Percentiles rank a stretch among this genome's conserved stretches.
Conservation (phyloP, 2,888 invertebrate species). For the Tolmerus cingulatus region DNA sequence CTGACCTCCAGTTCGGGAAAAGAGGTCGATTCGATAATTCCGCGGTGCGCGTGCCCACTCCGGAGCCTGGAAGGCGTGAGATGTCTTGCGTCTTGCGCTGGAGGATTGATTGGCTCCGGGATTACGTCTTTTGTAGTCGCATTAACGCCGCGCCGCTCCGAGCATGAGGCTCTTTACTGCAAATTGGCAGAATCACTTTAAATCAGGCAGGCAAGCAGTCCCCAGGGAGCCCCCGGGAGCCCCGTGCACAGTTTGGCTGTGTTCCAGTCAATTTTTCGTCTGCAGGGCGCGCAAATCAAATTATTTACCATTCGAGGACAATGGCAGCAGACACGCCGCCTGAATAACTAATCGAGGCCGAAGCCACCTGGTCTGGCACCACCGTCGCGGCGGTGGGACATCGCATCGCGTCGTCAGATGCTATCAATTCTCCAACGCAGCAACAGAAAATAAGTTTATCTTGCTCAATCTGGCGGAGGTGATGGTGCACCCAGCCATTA, state of each 20-base stretch:
- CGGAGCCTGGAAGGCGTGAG: not conserved
- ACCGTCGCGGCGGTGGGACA: not conserved
- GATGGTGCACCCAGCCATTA: not conserved
- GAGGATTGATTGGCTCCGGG: not conserved
- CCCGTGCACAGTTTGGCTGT: not conserved
- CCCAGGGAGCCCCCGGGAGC: too few species aligned
- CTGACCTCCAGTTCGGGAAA: not conserved
- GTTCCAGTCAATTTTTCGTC: not conserved
- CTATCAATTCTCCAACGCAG: not conserved
- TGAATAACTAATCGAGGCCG: not conserved
- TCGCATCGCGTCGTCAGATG: not conserved
- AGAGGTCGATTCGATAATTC: not conserved
- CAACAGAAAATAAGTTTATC: not conserved
- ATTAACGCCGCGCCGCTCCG: not conserved
- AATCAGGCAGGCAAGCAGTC: not conserved
- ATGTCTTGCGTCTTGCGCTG: not conserved
- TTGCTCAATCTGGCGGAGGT: too few species aligned
- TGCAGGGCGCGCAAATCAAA: not conserved
- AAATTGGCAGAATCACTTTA: slow-evolving; percentile 24
- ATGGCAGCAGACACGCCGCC: not conserved
- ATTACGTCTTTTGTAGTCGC: slow-evolving; percentile 1
- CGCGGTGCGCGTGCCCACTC: not conserved
- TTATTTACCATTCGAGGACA: not conserved
- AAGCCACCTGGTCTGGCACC: not conserved
- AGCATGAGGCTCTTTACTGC: not conserved